phyloP scores from a whole-genome alignment of 2,113 vertebrate genomes.

The Callocephalon fimbriatum region DNA sequence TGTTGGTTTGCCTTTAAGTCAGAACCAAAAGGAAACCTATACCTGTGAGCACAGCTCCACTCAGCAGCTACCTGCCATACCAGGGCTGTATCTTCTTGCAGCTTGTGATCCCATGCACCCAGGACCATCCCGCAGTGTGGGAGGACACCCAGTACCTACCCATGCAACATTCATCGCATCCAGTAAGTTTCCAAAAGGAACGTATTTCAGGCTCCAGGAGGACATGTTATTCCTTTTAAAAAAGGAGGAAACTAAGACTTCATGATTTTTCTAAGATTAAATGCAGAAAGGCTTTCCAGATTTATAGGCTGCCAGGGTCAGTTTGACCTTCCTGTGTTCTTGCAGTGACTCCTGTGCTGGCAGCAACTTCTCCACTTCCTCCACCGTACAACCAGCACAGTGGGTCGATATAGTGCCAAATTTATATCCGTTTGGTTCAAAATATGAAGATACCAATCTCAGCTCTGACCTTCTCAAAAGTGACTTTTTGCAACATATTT shows the following conservation, averaged over 20 bases:
- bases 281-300: not conserved
- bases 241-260: not conserved
- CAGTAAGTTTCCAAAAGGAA: not conserved
- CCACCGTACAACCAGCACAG: rapidly evolving
- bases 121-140: rapidly evolving
- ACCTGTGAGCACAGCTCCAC: not conserved
- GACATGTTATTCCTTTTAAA: not conserved
- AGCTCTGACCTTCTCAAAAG: not conserved
- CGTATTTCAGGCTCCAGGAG: not conserved
- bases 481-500: not conserved
- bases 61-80: not conserved
- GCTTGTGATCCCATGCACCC: not conserved
- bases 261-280: not conserved
- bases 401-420: not conserved
- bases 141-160: rapidly evolving
- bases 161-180: rapidly evolving
- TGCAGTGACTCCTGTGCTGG: not conserved
- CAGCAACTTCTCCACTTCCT: not conserved
- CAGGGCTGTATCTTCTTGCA: not conserved
- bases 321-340: not conserved
- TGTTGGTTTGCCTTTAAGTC: not conserved
- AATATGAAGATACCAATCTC: not conserved
- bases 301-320: not conserved
- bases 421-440: not conserved
- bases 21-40: not conserved